These are phyloP conservation scores for Mormyrops attenuatus DNA, from an alignment of 2,797 vertebrate genomes.

Conservation along the genomic window DNA sequence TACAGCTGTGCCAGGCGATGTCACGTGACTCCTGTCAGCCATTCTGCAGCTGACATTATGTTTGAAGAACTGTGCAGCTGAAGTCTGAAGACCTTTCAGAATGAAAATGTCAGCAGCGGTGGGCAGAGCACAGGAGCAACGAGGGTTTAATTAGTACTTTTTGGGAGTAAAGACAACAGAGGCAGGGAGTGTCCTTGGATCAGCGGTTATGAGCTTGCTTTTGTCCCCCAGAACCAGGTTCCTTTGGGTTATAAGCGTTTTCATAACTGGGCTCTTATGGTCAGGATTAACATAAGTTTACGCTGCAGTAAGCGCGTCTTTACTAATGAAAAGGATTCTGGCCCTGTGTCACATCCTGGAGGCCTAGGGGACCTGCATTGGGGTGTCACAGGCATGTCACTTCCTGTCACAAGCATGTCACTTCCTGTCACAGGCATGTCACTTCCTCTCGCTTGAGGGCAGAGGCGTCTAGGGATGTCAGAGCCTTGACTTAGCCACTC, in stretches of 20 bases:
- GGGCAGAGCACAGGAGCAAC: slow-evolving; percentile 33
- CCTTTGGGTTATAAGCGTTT: slow-evolving; percentile 4
- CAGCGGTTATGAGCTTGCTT: slow-evolving; percentile 27
- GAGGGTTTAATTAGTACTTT: slow-evolving; percentile 44
- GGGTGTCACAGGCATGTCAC: neutral
- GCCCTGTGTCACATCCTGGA: neutral
- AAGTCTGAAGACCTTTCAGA: slow-evolving; percentile 6
- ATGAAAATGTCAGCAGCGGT: slow-evolving; percentile 24
- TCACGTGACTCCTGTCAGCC: neutral
- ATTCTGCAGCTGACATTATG: neutral
- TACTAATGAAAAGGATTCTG: neutral
- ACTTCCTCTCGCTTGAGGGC: neutral
- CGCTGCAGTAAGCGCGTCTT: neutral
- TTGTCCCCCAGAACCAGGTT: slow-evolving; percentile 20
- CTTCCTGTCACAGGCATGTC: neutral
- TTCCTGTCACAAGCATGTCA: neutral
- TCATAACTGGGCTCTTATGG: neutral
- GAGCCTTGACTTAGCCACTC: neutral
- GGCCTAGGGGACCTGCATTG: neutral
- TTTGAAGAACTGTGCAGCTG: neutral
- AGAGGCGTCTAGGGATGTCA: neutral
- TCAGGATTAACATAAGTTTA: neutral
- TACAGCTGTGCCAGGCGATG: neutral
- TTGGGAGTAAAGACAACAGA: slow-evolving; percentile 37
- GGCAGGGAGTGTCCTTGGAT: slow-evolving; percentile 33